These are phyloP conservation scores for Pentalonia nigronervosa DNA, from an alignment of 1,140 invertebrate genomes.

Conservation along the genomic window DNA sequence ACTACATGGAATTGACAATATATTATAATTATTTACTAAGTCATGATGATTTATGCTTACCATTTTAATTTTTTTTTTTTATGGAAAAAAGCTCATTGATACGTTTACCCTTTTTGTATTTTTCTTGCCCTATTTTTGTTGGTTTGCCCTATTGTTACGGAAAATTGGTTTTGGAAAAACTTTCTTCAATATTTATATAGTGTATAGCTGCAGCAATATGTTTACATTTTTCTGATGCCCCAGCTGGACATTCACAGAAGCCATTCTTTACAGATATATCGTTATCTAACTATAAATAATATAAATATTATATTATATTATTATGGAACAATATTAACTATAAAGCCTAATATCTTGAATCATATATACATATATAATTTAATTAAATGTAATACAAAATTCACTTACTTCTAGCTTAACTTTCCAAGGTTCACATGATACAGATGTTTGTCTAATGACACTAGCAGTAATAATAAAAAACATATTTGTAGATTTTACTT, in stretches of 20 bases:
- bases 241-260: conserved; percentile 18
- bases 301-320: conserved; percentile 4
- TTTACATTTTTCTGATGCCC: conserved; percentile 12
- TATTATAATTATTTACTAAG: conserved; percentile 10
- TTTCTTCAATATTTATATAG: conserved; percentile 25
- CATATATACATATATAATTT: no score
- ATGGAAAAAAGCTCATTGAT: neutral
- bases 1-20: conserved; percentile 12
- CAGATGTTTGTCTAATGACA: conserved; percentile 20
- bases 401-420: neutral
- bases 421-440: neutral
- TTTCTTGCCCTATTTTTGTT: neutral
- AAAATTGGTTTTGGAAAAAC: conserved; percentile 18
- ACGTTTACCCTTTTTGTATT: conserved; percentile 24
- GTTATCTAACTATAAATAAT: conserved; percentile 3
- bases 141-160: conserved; percentile 9
- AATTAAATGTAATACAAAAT: neutral
- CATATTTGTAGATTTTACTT: neutral
- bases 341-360: neutral
- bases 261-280: neutral
- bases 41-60: conserved; percentile 9
- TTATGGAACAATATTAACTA: conserved; percentile 6
- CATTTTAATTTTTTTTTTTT: conserved; percentile 14
- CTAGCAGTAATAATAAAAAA: conserved; percentile 18
- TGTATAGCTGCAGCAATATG: neutral